These are phyloP conservation scores for Hyppa rectilinea DNA, from an alignment of 2,888 invertebrate genomes.

Conservation along the genomic window DNA sequence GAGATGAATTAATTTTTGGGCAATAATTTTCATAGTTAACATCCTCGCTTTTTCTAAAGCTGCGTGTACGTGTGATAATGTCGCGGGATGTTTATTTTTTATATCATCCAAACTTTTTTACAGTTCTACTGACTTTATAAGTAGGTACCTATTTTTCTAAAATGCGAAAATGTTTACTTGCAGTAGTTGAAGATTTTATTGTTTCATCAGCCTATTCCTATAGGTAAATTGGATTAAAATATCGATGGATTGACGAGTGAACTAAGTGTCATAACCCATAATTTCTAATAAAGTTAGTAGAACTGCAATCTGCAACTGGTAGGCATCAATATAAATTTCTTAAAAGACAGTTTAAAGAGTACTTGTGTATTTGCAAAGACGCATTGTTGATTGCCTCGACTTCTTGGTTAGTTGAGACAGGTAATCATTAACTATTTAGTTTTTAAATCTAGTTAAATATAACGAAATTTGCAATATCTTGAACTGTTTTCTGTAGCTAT, in stretches of 20 bases:
- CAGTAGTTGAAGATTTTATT: neutral
- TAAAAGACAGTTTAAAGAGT: conserved; percentile 65
- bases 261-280: neutral
- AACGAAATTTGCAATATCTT: conserved; percentile 49
- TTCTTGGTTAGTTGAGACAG: conserved; percentile 53
- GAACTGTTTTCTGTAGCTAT: conserved; percentile 11
- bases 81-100: conserved; percentile 47
- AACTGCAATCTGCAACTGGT: conserved; percentile 24
- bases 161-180: conserved; percentile 1
- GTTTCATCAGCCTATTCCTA: neutral
- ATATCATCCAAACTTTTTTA: conserved; percentile 21
- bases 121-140: conserved; percentile 24
- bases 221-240: neutral
- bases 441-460: conserved; percentile 57
- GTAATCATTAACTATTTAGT: conserved; percentile 57
- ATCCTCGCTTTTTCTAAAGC: conserved; percentile 48
- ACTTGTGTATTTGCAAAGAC: conserved; percentile 60
- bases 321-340: conserved; percentile 41
- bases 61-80: conserved; percentile 39
- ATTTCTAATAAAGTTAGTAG: conserved; percentile 22
- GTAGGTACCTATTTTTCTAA: neutral
- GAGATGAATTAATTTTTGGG: conserved; percentile 30
- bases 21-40: conserved; percentile 45
- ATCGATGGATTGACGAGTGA: neutral
- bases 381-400: conserved; percentile 66